Percentiles rank a stretch among this genome's conserved stretches.
Evolutionary conservation across 2,797 vertebrate genomes (phyloP).

Genomic region (Simalia tracyae): DNA sequence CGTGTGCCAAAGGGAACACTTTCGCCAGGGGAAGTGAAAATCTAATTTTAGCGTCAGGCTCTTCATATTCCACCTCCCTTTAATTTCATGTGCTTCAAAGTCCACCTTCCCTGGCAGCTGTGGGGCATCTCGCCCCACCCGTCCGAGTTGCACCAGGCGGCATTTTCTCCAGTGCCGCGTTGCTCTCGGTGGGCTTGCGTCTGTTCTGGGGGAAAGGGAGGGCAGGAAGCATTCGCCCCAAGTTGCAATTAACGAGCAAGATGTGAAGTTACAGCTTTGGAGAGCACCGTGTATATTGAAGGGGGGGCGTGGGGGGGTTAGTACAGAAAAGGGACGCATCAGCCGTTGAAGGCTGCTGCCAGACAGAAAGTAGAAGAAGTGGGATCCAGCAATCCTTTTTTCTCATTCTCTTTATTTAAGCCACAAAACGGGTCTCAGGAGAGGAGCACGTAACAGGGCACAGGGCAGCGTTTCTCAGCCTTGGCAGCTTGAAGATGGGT

Average conservation of each 20-base stretch:
- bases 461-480: no score
- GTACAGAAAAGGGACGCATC: neutral
- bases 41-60: conserved; percentile 7
- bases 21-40: neutral
- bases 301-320: no score
- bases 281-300: no score
- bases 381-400: no score
- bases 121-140: neutral
- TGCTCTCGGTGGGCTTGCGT: neutral
- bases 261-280: neutral
- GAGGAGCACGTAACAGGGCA: no score
- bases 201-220: neutral
- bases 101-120: neutral
- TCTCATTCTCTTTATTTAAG: no score
- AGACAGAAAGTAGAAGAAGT: no score
- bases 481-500: no score
- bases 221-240: no score
- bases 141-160: neutral
- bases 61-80: neutral
- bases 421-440: no score
- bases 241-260: neutral
- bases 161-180: neutral
- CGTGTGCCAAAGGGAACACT: neutral
- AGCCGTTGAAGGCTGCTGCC: neutral
- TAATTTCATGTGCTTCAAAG: neutral